Percentiles rank a stretch among this genome's conserved stretches.
phyloP scores from a whole-genome alignment of 2,113 vertebrate genomes.

The Nyctereutes procyonoides region DNA sequence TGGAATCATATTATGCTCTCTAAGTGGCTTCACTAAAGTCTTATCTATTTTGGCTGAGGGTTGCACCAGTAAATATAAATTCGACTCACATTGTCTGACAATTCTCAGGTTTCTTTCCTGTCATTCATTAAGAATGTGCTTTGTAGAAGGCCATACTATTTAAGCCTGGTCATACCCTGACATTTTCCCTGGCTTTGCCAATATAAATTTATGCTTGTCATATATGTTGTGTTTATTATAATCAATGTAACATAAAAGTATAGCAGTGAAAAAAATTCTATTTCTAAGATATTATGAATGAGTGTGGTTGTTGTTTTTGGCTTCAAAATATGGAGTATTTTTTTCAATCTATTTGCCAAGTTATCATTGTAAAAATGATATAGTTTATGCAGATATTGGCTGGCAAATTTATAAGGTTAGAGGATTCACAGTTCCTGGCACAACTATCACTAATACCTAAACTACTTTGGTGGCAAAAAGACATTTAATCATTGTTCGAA shows the following conservation, averaged over 20 bases:
- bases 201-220: not conserved
- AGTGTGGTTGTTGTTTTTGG: not conserved
- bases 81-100: not conserved
- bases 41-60: not conserved
- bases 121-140: not conserved
- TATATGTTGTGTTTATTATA: not conserved
- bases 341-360: not conserved
- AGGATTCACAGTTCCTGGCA: not conserved
- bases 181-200: not conserved
- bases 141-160: not conserved
- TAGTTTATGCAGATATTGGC: not conserved
- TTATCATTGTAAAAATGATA: not conserved
- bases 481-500: not conserved
- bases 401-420: not conserved
- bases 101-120: not conserved
- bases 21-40: not conserved
- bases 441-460: not conserved
- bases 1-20: not conserved
- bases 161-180: not conserved
- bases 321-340: not conserved
- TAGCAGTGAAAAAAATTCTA: not conserved
- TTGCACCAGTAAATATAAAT: not conserved
- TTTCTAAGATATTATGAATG: not conserved
- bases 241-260: not conserved
- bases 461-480: not conserved